phyloP scores from a whole-genome alignment of 2,113 vertebrate species.

The human region DNA sequence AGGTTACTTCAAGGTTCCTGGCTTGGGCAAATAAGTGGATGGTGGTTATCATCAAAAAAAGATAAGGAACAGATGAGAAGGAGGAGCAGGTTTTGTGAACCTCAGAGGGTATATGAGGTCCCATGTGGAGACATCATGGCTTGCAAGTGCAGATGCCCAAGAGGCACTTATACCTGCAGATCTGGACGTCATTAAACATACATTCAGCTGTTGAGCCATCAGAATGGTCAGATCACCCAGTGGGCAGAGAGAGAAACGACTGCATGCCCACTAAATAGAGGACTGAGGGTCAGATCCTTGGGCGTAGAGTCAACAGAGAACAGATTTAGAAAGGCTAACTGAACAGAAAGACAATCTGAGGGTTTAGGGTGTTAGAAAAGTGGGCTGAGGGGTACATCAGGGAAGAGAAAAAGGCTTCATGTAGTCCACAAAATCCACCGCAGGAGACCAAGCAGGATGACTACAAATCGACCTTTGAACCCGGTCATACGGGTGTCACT shows the following conservation, averaged over 20 bases:
- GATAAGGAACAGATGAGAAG: not conserved
- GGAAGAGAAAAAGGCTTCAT: not conserved
- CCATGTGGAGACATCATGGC: not conserved
- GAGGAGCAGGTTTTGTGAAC: not conserved
- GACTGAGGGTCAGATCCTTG: not conserved
- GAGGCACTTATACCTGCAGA: not conserved
- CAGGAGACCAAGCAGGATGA: not conserved
- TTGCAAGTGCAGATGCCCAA: not conserved
- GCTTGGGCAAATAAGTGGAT: not conserved
- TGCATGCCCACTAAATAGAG: not conserved
- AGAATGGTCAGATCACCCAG: not conserved
- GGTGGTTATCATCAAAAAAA: not conserved
- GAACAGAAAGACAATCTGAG: constrained; percentile 1
- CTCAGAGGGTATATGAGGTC: not conserved
- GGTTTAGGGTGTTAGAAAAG: not conserved
- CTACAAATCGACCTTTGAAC: not conserved
- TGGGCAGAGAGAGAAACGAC: not conserved
- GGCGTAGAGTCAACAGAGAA: not conserved
- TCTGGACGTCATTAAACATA: not conserved
- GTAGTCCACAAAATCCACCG: not conserved
- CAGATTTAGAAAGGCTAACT: constrained; percentile 6
- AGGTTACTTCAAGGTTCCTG: not conserved
- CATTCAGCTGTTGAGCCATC: not conserved
- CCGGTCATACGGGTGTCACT: not conserved
- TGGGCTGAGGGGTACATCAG: not conserved